Base-by-base conservation (phyloP, 1,140 invertebrate genomes). In the Ips nitidus region DNA sequence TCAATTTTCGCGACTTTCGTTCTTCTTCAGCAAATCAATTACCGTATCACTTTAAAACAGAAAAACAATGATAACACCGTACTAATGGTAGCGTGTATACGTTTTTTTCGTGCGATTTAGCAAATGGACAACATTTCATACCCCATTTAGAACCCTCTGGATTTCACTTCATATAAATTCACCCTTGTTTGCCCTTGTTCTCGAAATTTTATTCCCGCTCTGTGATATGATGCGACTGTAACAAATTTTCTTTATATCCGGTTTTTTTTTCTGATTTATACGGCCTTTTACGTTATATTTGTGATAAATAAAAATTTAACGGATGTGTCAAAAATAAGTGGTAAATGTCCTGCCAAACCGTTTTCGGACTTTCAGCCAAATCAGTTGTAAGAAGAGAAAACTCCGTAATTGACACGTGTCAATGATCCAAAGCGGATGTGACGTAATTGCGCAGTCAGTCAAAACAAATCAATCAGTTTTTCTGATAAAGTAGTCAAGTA, bases 121-220 rank as follows among this genome's bases (percentile, higher is more conserved):
- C n/a, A 59, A 59, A 59, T 38, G 57, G 57, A 59, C 57, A 42
- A 59, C 57, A 42, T 40, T 59, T 59, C 45, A 50, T 50, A 50
- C 45, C 3, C 45, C 39, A 42, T 55, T n/a, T 55, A 8, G 52
- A 55, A 22, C 39, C 39, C 40, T 36, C 57, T 7, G 53, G 37
- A 41, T 59, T 40, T 37, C 57, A 41, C 38, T 59, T 59, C 40
- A 59, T 59, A 59, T 59, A 59, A 59, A 59, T 59, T 59, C 39
- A 59, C 57, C 57, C 57, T 42, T 41, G 39, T 55, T 55, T 55
- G 53, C 37, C 53, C 53, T 55, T 38, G 53, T 55, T 55, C 38
- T n/a, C 8, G 40, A 59, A 59, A n/a, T 42, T 41, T 42, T 59
- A 41, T 59, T 59, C 38, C 42, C 6, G 8, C 57, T 4, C 38